Percentiles rank a stretch among this genome's conserved stretches.
These are phyloP conservation scores for Ataeniobius toweri DNA, from an alignment of 2,797 vertebrate genomes.

Conservation along the genomic window DNA sequence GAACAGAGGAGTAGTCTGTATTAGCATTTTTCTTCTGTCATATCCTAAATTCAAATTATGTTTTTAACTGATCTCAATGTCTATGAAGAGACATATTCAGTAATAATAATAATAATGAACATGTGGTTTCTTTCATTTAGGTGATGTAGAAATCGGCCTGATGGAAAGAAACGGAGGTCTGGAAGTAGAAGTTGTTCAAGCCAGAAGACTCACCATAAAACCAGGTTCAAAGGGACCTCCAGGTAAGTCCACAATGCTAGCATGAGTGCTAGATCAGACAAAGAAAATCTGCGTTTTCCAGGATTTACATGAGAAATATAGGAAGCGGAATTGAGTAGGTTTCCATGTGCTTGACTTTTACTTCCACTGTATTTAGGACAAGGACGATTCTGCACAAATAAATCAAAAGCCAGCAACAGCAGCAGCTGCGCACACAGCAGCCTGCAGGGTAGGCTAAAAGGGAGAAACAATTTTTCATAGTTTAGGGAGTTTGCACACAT, in stretches of 20 bases:
- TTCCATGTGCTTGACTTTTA: neutral
- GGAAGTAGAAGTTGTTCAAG: constrained; percentile 97
- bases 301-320: neutral
- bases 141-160: constrained; percentile 95
- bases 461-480: neutral
- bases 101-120: neutral
- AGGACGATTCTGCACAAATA: neutral
- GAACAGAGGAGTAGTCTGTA: neutral
- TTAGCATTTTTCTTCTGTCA: neutral
- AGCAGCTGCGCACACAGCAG: constrained; percentile 4
- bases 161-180: constrained; percentile 94
- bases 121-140: constrained; percentile 66
- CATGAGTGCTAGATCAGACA: neutral
- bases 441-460: constrained; percentile 1
- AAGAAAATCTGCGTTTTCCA: neutral
- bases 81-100: neutral
- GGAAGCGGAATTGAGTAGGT: neutral
- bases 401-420: constrained; percentile 7
- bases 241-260: constrained; percentile 75
- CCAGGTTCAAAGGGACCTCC: constrained; percentile 94
- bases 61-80: neutral
- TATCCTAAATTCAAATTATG: neutral
- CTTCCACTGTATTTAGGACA: neutral
- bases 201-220: constrained; percentile 93
- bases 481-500: constrained; percentile 12